Evolutionary conservation across 2,113 vertebrate species (phyloP).

Genomic region (Halichoerus grypus): DNA sequence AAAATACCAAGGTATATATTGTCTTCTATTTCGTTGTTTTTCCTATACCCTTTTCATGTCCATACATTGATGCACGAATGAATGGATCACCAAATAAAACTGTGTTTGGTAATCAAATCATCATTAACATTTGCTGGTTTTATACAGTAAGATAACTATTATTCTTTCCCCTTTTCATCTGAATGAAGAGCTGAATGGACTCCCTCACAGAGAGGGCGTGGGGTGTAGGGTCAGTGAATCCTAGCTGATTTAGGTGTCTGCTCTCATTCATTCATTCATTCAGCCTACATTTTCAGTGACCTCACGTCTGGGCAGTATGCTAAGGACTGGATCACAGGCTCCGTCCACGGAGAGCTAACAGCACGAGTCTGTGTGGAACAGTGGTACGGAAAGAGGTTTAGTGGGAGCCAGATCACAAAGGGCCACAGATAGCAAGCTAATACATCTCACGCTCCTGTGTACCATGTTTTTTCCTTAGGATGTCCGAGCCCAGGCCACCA

Average conservation of each 20-base stretch:
- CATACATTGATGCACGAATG: neutral
- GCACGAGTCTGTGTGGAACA: neutral
- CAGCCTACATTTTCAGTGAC: neutral
- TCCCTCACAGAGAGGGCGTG: neutral
- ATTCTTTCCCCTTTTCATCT: neutral
- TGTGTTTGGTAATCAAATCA: neutral
- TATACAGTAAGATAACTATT: neutral
- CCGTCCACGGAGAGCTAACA: neutral
- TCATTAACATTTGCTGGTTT: neutral
- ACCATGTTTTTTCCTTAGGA: conserved; percentile 88
- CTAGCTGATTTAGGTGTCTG: neutral
- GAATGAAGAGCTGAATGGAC: neutral
- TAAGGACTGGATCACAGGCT: too few relatives aligned
- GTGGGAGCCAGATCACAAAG: neutral
- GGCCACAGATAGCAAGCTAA: neutral
- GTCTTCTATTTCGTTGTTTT: neutral
- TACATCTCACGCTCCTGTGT: neutral
- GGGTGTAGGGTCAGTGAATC: neutral
- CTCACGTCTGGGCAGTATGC: neutral
- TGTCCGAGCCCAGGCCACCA: conserved; percentile 96
- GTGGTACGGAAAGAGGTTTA: neutral
- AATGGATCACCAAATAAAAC: neutral
- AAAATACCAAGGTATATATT: neutral
- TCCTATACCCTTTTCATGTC: neutral
- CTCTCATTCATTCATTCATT: neutral